These are phyloP conservation scores for Agonopterix arenella DNA, from an alignment of 2,888 invertebrate species.

Conservation along the genomic window DNA sequence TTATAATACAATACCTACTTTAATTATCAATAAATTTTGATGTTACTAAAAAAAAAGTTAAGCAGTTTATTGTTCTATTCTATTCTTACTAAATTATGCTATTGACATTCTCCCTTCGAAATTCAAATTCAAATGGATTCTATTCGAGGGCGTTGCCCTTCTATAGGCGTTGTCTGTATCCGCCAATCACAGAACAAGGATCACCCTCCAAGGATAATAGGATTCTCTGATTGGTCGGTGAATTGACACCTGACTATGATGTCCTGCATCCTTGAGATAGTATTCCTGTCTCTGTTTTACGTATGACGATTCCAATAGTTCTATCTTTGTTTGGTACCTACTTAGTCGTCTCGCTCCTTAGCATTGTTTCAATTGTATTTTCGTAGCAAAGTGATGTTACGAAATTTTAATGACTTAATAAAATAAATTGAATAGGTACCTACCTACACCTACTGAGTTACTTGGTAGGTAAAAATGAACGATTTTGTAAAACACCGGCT, in stretches of 20 bases:
- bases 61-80: neutral
- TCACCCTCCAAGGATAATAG: slow-evolving; percentile 62
- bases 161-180: slow-evolving; percentile 56
- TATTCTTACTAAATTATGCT: neutral
- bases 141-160: slow-evolving; percentile 48
- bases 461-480: too few relatives aligned
- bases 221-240: slow-evolving; percentile 43
- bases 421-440: too few relatives aligned
- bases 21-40: too few relatives aligned
- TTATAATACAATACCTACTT: too few relatives aligned
- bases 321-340: slow-evolving; percentile 18
- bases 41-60: too few relatives aligned
- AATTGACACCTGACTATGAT: slow-evolving; percentile 38
- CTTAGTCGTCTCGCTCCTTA: neutral
- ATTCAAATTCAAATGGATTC: slow-evolving; percentile 65
- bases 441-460: too few relatives aligned
- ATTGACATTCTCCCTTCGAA: slow-evolving; percentile 44
- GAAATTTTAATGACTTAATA: neutral
- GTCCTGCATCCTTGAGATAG: slow-evolving; percentile 51
- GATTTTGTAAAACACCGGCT: too few relatives aligned
- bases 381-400: neutral
- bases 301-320: slow-evolving; percentile 11
- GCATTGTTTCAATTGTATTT: neutral
- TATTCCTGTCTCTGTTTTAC: slow-evolving; percentile 43
- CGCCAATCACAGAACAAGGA: slow-evolving; percentile 59